Conservation (phyloP, 2,113 vertebrate genomes). For the Ictalurus punctatus region DNA sequence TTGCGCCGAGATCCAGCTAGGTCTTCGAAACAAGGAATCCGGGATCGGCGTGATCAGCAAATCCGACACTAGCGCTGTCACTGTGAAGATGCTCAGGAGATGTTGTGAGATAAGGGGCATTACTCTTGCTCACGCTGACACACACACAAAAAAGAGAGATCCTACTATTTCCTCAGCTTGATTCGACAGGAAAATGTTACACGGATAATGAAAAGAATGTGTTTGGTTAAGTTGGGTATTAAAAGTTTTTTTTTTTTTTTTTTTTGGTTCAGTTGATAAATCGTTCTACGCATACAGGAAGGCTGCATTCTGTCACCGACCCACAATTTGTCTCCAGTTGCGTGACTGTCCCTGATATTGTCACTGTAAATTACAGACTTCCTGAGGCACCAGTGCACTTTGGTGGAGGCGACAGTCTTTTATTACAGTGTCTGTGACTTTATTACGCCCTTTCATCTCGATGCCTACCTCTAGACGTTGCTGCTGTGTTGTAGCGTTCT, state of each 20-base stretch:
- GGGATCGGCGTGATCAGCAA: neutral
- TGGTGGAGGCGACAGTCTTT: slow-evolving; percentile 63
- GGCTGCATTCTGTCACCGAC: neutral
- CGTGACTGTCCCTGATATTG: slow-evolving; percentile 66
- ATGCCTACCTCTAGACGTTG: slow-evolving; percentile 57
- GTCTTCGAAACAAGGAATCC: slow-evolving; percentile 13
- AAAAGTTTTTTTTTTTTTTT: neutral
- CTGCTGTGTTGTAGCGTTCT: slow-evolving; percentile 43
- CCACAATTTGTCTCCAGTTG: slow-evolving; percentile 39
- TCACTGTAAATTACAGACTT: slow-evolving; percentile 81
- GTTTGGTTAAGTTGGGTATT: slow-evolving; percentile 45
- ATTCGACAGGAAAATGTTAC: slow-evolving; percentile 42
- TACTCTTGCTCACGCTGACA: slow-evolving; percentile 71
- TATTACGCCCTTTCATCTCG: slow-evolving; percentile 61
- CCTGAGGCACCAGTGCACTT: slow-evolving; percentile 64
- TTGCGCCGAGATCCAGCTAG: neutral
- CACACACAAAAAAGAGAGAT: slow-evolving; percentile 67
- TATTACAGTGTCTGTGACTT: slow-evolving; percentile 64
- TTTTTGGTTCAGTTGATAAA: neutral
- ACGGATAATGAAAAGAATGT: slow-evolving; percentile 30
- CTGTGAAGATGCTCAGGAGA: slow-evolving; percentile 53
- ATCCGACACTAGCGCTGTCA: neutral
- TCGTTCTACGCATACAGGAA: neutral
- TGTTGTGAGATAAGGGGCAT: slow-evolving; percentile 68
- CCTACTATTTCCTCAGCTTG: slow-evolving; percentile 15